Percentiles rank a stretch among this genome's conserved stretches.
Evolutionary conservation across 2,888 invertebrate genomes (phyloP).

Genomic region (Tinea pellionella): DNA sequence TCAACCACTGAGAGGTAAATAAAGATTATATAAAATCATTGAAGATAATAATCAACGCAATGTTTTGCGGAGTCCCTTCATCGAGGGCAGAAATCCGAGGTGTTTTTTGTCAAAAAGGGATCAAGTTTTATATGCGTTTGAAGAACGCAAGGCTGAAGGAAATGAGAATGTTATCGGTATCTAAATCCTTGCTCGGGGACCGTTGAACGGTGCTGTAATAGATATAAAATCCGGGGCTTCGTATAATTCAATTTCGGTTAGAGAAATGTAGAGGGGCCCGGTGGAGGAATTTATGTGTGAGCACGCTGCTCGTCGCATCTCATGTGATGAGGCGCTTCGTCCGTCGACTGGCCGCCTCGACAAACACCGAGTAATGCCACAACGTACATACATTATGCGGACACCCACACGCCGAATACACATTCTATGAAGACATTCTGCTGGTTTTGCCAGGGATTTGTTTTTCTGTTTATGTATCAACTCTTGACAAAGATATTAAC

Average conservation of each 20-base stretch:
- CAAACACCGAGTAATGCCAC: not conserved
- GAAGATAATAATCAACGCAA: not conserved
- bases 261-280: conserved; percentile 30
- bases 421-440: not conserved
- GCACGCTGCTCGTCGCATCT: conserved; percentile 26
- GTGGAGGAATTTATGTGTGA: conserved; percentile 42
- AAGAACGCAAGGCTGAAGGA: conserved; percentile 29
- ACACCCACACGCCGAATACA: not conserved
- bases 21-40: not conserved
- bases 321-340: not conserved
- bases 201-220: conserved; percentile 56
- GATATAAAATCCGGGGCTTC: conserved; percentile 54
- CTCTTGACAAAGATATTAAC: too few relatives aligned
- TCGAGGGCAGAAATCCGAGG: not conserved
- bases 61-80: not conserved
- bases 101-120: conserved; percentile 22
- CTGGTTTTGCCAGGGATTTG: not conserved
- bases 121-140: conserved; percentile 38
- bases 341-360: not conserved
- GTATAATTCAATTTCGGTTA: conserved; percentile 58
- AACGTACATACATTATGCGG: conserved; percentile 1
- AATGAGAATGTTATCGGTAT: conserved; percentile 65
- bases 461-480: not conserved
- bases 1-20: not conserved
- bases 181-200: conserved; percentile 56